Percentiles rank a stretch among this genome's conserved stretches.
These are phyloP conservation scores for Atethmia centrago DNA, from an alignment of 2,888 invertebrate species.

Conservation along the genomic window DNA sequence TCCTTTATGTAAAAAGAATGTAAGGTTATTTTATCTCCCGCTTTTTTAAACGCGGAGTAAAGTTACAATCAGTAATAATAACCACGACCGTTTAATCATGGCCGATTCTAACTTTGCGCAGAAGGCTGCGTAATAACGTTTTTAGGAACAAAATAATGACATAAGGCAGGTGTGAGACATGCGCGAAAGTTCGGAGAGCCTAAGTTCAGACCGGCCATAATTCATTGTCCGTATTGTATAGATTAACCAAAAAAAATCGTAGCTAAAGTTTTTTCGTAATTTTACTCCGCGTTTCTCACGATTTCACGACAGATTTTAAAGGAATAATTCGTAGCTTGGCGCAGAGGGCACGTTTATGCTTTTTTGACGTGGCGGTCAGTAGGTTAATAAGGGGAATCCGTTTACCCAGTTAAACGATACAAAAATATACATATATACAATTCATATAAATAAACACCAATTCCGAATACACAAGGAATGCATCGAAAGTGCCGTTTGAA, in stretches of 20 bases:
- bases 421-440: background rate
- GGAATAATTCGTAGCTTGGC: too few species aligned
- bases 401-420: background rate
- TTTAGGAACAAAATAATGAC: background rate
- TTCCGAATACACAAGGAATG: slow-evolving; percentile 64
- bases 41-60: background rate
- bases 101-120: background rate
- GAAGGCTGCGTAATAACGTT: background rate
- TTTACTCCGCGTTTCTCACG: background rate
- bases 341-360: too few species aligned
- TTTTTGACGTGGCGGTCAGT: too few species aligned
- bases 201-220: background rate
- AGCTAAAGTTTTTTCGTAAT: too few species aligned
- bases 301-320: too few species aligned
- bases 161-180: background rate
- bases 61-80: background rate
- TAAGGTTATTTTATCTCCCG: too few species aligned
- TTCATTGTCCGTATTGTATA: background rate
- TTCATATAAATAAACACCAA: slow-evolving; percentile 1
- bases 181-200: background rate
- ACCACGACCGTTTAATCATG: background rate
- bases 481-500: slow-evolving; percentile 44
- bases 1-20: background rate
- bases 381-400: background rate
- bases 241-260: background rate